Base-by-base conservation (phyloP, 92 coral and sea anemone species). In the Phymanthus crucifer region DNA sequence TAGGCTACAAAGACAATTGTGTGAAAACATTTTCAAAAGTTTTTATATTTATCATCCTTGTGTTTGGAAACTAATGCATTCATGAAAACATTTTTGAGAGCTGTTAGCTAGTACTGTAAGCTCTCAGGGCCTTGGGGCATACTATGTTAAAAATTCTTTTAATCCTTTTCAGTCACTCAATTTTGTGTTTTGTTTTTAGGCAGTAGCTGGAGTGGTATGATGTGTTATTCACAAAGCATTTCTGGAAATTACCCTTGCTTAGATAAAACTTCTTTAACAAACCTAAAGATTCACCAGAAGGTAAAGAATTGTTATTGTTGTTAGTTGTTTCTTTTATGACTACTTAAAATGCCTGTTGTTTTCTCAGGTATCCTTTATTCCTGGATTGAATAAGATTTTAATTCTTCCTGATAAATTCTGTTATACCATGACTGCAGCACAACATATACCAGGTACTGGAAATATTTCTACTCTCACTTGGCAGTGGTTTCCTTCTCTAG, bases 401-500 rank as follows among this genome's bases (percentile, higher is more conserved):
- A 71, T 78, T 4, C 84, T 76, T 14, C 82, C 72, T 17, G 87
- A 89, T 66, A 89, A 82, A 31, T 83, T 86, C 48, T 89, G 93
- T 78, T 86, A 82, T 67, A 72, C 81, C 56, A 86, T 86, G 74
- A 73, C 85, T 31, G 88, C 90, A 10, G 68, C 88, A 36, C 80
- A 32, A 3, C 77, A 74, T 45, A 69, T 89, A 33, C 65, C 90
- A 83, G 90, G 93, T 89, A 83, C 14, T 29, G 27, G 19, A 16
- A 21, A 71, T 36, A 36, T 5, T 70, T 34, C 10, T 7, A 61
- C 0, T 5, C 29, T 29, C 1, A 10, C 7, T 26, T 8, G 16
- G 16, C 13, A 6, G 26, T 6, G n/a, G 57, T 19, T 36, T 1
- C 46, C 45, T 29, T 32, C 6, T 32, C 40, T 18, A n/a, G 54